These are phyloP conservation scores for Subacronicta megacephala DNA, from an alignment of 2,888 invertebrate species.

Conservation along the genomic window DNA sequence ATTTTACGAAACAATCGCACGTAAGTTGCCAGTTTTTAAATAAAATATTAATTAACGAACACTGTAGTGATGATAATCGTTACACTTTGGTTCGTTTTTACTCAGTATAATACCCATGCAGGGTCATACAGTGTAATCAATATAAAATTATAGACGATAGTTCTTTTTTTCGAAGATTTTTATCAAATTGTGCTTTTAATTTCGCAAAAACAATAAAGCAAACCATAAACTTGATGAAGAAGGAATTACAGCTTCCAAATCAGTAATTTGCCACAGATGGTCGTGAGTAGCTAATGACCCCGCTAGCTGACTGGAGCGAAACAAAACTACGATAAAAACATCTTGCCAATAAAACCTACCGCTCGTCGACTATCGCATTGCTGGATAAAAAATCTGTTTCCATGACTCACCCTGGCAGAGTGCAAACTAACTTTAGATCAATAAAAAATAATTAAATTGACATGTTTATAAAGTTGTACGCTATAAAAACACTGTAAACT, in stretches of 20 bases:
- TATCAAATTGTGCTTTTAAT: conserved; percentile 34
- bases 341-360: conserved; percentile 55
- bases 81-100: neutral
- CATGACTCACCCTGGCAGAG: conserved; percentile 64
- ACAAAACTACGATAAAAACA: conserved; percentile 70
- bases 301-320: conserved; percentile 66
- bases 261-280: conserved; percentile 56
- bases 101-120: conserved; percentile 13
- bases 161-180: conserved; percentile 16
- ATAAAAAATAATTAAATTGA: conserved; percentile 55
- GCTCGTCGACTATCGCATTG: conserved; percentile 39
- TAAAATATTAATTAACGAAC: conserved; percentile 3
- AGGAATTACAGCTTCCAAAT: conserved; percentile 52
- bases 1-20: neutral
- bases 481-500: conserved; percentile 37
- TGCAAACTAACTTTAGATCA: conserved; percentile 55
- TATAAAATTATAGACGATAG: conserved; percentile 26
- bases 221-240: conserved; percentile 50
- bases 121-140: conserved; percentile 11
- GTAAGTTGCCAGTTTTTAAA: conserved; percentile 13
- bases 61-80: neutral
- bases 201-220: conserved; percentile 44
- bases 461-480: conserved; percentile 41
- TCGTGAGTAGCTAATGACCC: conserved; percentile 62
- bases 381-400: conserved; percentile 56